Base-by-base conservation (phyloP, 1,140 invertebrate species). In the Drosophila sproati region DNA sequence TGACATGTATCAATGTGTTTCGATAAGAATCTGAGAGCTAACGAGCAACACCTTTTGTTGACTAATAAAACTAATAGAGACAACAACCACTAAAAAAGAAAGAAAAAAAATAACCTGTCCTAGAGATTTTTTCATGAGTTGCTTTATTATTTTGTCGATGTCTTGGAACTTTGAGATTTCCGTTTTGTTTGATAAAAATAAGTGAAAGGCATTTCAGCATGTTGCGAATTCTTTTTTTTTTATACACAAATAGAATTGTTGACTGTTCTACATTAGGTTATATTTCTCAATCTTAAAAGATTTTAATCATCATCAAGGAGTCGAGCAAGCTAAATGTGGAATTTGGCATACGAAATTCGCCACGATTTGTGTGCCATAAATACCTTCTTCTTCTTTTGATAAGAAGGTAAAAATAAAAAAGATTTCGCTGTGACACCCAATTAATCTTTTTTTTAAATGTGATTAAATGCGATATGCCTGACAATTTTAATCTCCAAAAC, bases 1-100 rank as follows among this genome's bases (percentile, higher is more conserved):
- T 72, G 73, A 52, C 78, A 71, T 62, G 63, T 31, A 66, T 82
- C 63, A 67, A 67, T 68, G 55, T 57, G 29, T 61, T 68, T 54
- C 51, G 74, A 71, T 81, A 63, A 71, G 68, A 70, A 43, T 31
- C 37, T 59, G 8, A 28, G 0, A 73, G 52, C 68, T 78, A 63
- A 77, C 39, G 48, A 62, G 61, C 50, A 57, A 35, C 56, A 69
- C 5, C 28, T 32, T 50, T 64, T 64, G 3, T 52, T 10, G 62
- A 54, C 10, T 4, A 43, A 6, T 37, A 32, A 60, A 60, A 79
- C 54, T 43, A 28, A 12, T 32, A 10, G n/a, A 59, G 54, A 35
- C 29, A 43, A 60, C 32, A 62, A 20, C 20, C 20, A 20, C 20
- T 20, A 20, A 20, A 20, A 20, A 20, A 20, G 20, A 20, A 20